Evolutionary conservation across 1,140 invertebrate species (phyloP).

Genomic region (Spodoptera frugiperda): DNA sequence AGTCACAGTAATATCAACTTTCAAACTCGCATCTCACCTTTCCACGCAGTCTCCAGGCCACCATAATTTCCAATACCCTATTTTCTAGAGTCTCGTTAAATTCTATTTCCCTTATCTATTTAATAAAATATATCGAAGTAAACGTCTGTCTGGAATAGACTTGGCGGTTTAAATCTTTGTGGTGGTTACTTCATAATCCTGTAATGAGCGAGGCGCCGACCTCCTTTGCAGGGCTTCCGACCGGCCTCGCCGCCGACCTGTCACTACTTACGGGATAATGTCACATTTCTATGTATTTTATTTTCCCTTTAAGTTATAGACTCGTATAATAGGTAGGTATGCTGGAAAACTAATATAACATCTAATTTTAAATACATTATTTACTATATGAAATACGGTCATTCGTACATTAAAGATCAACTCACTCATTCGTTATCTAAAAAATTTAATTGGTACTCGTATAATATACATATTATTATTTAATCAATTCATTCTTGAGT

Average conservation of each 20-base stretch:
- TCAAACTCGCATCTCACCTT: too few relatives aligned
- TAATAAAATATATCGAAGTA: neutral
- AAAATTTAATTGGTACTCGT: too few relatives aligned
- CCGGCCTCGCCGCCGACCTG: constrained; percentile 57
- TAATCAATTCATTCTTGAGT: neutral
- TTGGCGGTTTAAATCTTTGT: constrained; percentile 75
- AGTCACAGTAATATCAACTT: too few relatives aligned
- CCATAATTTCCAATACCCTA: too few relatives aligned
- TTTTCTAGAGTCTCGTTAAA: too few relatives aligned
- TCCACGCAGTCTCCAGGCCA: too few relatives aligned
- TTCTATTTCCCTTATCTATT: too few relatives aligned
- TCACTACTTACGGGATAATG: constrained; percentile 36
- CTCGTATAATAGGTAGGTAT: neutral
- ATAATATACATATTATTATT: too few relatives aligned
- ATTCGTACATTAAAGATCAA: too few relatives aligned
- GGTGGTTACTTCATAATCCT: constrained; percentile 76
- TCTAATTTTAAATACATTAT: too few relatives aligned
- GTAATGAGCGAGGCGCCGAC: constrained; percentile 80
- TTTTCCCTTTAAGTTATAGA: constrained; percentile 16
- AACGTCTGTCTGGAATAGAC: constrained; percentile 10
- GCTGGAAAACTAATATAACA: neutral
- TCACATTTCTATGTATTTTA: constrained; percentile 40
- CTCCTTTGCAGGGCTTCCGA: constrained; percentile 77
- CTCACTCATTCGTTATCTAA: too few relatives aligned
- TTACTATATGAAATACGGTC: too few relatives aligned